Evolutionary conservation across 2,888 invertebrate species (phyloP).

Genomic region (Amiota mariae): DNA sequence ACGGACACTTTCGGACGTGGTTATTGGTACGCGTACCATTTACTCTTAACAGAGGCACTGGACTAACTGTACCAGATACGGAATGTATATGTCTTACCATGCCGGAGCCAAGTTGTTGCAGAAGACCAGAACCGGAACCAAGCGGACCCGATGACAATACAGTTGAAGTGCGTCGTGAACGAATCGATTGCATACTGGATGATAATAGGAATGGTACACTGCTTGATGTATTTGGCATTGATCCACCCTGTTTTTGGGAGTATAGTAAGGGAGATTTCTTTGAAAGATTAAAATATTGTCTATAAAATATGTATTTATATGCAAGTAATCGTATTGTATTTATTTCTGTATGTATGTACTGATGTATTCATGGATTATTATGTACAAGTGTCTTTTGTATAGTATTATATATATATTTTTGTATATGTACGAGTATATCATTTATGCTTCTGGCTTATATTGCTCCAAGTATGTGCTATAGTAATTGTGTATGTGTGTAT

Average conservation of each 20-base stretch:
- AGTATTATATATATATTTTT: not conserved
- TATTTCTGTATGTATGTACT: constrained; percentile 28
- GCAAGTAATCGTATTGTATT: constrained; percentile 23
- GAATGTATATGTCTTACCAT: constrained; percentile 90
- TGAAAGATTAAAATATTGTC: constrained; percentile 66
- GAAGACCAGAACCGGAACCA: constrained; percentile 82
- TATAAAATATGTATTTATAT: too few relatives aligned
- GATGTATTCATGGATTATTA: constrained; percentile 30
- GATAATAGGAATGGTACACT: constrained; percentile 90
- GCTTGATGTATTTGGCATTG: constrained; percentile 92
- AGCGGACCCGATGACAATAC: constrained; percentile 78
- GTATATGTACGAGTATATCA: too few relatives aligned
- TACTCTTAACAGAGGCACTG: constrained; percentile 75
- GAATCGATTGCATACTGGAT: constrained; percentile 84
- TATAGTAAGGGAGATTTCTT: constrained; percentile 76
- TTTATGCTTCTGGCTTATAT: too few relatives aligned
- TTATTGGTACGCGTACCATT: constrained; percentile 77
- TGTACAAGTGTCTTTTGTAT: constrained; percentile 45
- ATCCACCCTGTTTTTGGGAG: constrained; percentile 82
- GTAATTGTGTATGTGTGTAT: not conserved
- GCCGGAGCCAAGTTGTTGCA: constrained; percentile 93
- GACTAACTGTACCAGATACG: constrained; percentile 80
- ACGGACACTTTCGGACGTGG: constrained; percentile 83
- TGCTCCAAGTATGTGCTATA: too few relatives aligned
- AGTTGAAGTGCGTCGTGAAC: constrained; percentile 83